Evolutionary conservation across 2,113 vertebrate species (phyloP), one percentile per base, ranked within the genome.

Genomic region (Odocoileus hemionus): DNA sequence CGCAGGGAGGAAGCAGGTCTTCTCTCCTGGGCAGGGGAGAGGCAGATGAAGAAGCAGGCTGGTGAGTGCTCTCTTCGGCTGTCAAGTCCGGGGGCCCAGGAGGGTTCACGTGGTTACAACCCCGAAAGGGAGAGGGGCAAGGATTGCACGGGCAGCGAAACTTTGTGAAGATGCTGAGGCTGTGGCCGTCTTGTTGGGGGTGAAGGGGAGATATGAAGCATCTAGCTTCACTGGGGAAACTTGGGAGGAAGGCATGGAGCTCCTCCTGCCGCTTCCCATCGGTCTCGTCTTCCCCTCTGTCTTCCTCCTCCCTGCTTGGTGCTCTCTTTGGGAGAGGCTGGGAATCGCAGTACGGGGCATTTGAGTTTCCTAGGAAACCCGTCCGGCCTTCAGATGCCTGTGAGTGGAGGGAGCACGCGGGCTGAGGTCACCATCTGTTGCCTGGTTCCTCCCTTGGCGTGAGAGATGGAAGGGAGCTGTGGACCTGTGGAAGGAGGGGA

Each of bases 361-460:
- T 95, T 80, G 21, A 54, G 70, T 87, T 87, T 89, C 96, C 50
- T n/a, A 33, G 95, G 91, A 97, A 55, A 89, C 67, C 79, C 3
- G 1, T 17, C 47, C 30, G 7, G 54, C 67, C 80, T 94, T 95
- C 55, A 33, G 67, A 78, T 57, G 50, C 36, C 47, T 36, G 47
- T 60, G 91, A 91, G 85, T 28, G 7, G 47, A 84, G 87, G 74
- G 45, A 8, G 33, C 0, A 30, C 23, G 8, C 14, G 0, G 25
- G 26, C 86, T 76, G 3, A 1, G 93, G 82, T 67, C 61, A 47
- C 70, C 96, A 58, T 88, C 93, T 96, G 93, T 70, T 74, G 78
- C 79, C 10, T 83, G 6, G 0, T 55, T 58, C 64, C 47, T 88
- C 50, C 83, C 33, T 64, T 90, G 58, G 80, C 16, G 7, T 36